Conservation (phyloP, 2,113 vertebrate species). For the Sciurus niger region DNA sequence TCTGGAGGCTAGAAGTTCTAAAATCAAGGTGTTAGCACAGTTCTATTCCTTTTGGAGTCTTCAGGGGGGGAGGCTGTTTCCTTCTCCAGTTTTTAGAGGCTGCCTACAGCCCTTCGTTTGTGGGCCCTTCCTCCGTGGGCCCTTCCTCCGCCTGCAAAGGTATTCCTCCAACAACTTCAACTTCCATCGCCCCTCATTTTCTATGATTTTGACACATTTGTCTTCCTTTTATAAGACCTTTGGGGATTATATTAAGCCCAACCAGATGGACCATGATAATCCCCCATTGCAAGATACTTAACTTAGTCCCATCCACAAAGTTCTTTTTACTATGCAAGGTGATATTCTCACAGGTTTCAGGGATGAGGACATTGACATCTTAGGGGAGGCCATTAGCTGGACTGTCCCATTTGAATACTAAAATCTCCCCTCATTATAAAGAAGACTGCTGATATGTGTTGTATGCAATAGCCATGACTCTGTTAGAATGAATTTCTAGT, state of each 20-base stretch:
- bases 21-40: not conserved
- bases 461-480: not conserved
- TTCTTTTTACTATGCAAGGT: not conserved
- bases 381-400: not conserved
- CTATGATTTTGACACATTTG: not conserved
- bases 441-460: not conserved
- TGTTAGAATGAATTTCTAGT: conserved; percentile 15
- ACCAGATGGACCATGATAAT: not conserved
- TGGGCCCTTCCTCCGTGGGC: not conserved
- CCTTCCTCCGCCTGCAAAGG: not conserved
- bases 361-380: not conserved
- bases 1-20: not conserved
- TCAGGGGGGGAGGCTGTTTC: not conserved
- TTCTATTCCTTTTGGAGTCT: not conserved
- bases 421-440: not conserved
- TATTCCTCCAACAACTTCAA: not conserved
- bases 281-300: not conserved
- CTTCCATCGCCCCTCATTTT: not conserved
- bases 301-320: not conserved
- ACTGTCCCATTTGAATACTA: not conserved
- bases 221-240: not conserved
- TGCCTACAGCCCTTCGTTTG: not conserved
- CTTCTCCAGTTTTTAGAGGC: not conserved
- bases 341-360: not conserved
- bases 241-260: not conserved